These are phyloP conservation scores for Tenthredo notha DNA, from an alignment of 2,888 invertebrate species.

Conservation along the genomic window DNA sequence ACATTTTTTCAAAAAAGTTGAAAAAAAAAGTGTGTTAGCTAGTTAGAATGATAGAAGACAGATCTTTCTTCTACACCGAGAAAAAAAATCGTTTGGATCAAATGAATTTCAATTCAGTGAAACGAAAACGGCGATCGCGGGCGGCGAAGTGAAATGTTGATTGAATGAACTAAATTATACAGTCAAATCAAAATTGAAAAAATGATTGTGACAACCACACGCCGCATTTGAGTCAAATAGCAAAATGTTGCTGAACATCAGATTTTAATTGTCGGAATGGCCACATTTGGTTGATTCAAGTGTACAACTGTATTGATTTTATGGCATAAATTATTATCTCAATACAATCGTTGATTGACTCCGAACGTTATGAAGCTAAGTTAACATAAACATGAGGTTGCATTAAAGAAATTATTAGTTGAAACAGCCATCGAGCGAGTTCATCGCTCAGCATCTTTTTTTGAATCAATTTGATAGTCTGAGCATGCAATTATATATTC, in stretches of 20 bases:
- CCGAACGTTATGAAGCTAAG: not conserved
- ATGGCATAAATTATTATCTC: not conserved
- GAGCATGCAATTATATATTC: not conserved
- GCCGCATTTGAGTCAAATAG: not conserved
- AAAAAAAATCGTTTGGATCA: not conserved
- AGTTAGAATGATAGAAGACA: no score
- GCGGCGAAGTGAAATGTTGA: not conserved
- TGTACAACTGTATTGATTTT: not conserved
- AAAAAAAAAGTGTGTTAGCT: no score
- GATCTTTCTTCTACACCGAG: conserved; percentile 1
- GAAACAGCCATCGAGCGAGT: not conserved
- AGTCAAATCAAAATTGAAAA: not conserved
- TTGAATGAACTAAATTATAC: not conserved
- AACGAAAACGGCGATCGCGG: conserved; percentile 13
- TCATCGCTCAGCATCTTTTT: not conserved
- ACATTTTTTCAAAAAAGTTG: no score
- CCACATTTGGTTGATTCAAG: not conserved
- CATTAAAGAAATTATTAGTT: not conserved
- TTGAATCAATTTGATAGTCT: not conserved
- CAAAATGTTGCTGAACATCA: not conserved
- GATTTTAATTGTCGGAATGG: not conserved
- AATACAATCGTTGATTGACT: not conserved
- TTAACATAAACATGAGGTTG: not conserved
- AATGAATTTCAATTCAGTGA: not conserved
- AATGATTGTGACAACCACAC: not conserved